Evolutionary conservation across 2,113 vertebrate genomes (phyloP).

Genomic region (Poecile atricapillus): DNA sequence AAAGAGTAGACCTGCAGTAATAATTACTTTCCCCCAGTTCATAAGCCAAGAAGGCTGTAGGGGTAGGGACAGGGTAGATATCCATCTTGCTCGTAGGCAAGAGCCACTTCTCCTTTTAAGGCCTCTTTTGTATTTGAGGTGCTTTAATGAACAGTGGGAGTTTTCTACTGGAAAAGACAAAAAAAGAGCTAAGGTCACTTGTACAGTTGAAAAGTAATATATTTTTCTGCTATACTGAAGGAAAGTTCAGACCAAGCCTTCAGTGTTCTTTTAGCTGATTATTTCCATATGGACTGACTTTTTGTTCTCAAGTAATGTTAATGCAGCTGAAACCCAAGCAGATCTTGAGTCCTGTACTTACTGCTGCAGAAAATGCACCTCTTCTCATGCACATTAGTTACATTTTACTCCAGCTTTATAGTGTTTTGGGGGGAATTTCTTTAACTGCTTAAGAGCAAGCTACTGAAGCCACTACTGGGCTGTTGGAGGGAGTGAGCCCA

Average conservation of each 20-base stretch:
- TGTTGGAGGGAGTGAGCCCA: neutral
- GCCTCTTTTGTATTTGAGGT: neutral
- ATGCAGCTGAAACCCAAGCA: neutral
- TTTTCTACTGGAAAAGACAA: slow-evolving; percentile 19
- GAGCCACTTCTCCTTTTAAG: slow-evolving; percentile 31
- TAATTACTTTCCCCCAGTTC: neutral
- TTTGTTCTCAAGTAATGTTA: neutral
- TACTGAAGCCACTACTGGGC: neutral
- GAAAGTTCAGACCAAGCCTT: neutral
- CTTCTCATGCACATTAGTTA: neutral
- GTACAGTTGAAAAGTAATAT: neutral
- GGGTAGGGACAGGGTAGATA: neutral
- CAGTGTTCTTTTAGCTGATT: neutral
- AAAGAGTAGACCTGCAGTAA: neutral
- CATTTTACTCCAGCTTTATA: neutral
- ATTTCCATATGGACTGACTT: neutral
- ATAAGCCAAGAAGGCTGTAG: neutral
- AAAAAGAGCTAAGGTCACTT: neutral
- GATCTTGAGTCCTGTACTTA: neutral
- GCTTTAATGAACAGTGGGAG: neutral
- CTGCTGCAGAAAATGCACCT: neutral
- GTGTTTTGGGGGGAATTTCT: neutral
- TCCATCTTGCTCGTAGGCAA: neutral
- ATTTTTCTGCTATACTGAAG: neutral
- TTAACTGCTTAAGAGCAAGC: neutral